Evolutionary conservation across 1,140 invertebrate species (phyloP).

Genomic region (Chironomus tepperi): DNA sequence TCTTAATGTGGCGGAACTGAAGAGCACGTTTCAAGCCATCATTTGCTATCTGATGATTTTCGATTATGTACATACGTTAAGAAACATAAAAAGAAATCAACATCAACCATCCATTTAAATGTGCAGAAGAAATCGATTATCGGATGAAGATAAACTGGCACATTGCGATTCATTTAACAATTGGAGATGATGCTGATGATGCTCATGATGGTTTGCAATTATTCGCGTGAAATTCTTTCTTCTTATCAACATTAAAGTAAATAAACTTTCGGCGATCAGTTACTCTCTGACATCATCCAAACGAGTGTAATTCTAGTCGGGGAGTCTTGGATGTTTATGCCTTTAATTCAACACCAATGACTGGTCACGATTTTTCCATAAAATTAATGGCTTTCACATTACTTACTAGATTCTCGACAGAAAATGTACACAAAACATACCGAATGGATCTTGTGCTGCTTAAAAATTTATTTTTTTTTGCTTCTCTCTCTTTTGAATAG

Average conservation of each 20-base stretch:
- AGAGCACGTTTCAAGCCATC: background rate
- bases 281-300: no score
- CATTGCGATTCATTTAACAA: background rate
- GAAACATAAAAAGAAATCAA: background rate
- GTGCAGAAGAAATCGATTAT: slow-evolving; percentile 13
- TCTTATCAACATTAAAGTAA: background rate
- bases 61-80: background rate
- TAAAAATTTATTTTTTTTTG: no score
- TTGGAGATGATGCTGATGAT: background rate
- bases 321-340: background rate
- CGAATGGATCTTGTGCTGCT: no score
- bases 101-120: background rate
- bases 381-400: slow-evolving; percentile 17
- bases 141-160: slow-evolving; percentile 3
- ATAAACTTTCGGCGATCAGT: no score
- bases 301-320: no score
- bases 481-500: no score
- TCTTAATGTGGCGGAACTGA: slow-evolving; percentile 22
- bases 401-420: background rate
- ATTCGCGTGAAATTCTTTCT: background rate
- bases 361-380: slow-evolving; percentile 21
- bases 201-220: background rate
- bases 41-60: no score
- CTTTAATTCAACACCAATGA: slow-evolving; percentile 20
- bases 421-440: background rate